Percentiles rank a stretch among this genome's conserved stretches.
Evolutionary conservation across 1,140 invertebrate genomes (phyloP).

Genomic region (Ceratoteleas bidentatus): DNA sequence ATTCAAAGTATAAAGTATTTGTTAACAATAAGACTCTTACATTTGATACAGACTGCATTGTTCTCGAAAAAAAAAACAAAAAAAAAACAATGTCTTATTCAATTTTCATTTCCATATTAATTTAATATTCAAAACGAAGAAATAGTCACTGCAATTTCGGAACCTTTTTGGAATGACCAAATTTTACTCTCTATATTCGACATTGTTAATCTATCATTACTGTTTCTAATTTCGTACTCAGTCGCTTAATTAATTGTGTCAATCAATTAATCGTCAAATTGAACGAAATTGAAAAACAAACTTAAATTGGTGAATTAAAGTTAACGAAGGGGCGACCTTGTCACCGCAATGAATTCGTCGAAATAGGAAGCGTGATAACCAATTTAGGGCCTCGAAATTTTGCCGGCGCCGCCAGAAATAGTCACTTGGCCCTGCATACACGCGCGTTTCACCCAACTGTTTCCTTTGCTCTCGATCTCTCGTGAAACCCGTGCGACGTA

Average conservation of each 20-base stretch:
- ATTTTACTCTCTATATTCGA: too few species aligned
- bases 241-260: not conserved
- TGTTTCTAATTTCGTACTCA: too few species aligned
- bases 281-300: not conserved
- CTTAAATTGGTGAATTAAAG: constrained; percentile 9
- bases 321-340: constrained; percentile 72
- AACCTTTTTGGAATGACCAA: too few species aligned
- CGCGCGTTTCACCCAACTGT: constrained; percentile 41
- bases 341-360: constrained; percentile 69
- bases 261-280: not conserved
- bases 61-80: too few species aligned
- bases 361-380: constrained; percentile 74
- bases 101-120: too few species aligned
- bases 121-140: too few species aligned
- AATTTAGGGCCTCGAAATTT: constrained; percentile 80
- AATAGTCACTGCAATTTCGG: too few species aligned
- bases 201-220: too few species aligned
- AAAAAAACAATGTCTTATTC: too few species aligned
- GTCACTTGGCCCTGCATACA: constrained; percentile 63
- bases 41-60: too few species aligned
- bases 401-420: constrained; percentile 77
- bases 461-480: constrained; percentile 38
- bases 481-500: constrained; percentile 26
- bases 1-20: too few species aligned
- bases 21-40: too few species aligned